A percentile compares a stretch with the other conserved stretches of the same genome.
Evolutionary conservation across 1,140 invertebrate genomes (phyloP).

Genomic region (Brachystomella parvula): DNA sequence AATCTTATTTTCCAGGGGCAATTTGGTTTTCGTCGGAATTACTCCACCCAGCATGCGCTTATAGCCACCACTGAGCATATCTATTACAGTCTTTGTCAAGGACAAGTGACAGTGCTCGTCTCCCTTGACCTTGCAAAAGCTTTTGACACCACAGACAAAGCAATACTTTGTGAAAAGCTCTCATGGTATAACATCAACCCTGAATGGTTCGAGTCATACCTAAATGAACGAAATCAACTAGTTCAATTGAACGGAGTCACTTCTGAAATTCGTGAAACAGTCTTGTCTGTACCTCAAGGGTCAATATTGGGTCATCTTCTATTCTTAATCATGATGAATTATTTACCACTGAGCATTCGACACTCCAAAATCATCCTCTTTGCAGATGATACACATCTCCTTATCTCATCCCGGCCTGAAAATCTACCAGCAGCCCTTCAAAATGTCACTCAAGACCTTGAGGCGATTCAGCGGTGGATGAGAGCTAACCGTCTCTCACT

Average conservation of each 20-base stretch:
- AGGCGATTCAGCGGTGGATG: neutral
- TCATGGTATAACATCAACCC: slow-evolving; percentile 13
- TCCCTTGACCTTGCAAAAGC: slow-evolving; percentile 44
- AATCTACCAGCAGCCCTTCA: neutral
- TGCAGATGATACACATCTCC: slow-evolving; percentile 3
- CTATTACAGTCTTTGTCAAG: slow-evolving; percentile 39
- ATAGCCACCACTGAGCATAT: slow-evolving; percentile 41
- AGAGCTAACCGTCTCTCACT: neutral
- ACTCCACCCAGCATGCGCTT: slow-evolving; percentile 42
- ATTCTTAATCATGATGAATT: neutral
- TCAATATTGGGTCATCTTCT: neutral
- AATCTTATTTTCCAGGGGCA: slow-evolving; percentile 34
- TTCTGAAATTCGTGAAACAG: neutral
- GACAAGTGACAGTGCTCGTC: slow-evolving; percentile 37
- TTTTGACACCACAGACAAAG: slow-evolving; percentile 43
- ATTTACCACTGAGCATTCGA: neutral
- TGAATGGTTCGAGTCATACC: neutral
- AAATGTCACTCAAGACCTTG: neutral
- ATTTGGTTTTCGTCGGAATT: slow-evolving; percentile 42
- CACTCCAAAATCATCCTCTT: neutral
- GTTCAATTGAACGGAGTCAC: neutral
- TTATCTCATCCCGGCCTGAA: neutral
- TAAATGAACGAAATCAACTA: neutral
- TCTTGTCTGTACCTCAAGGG: neutral
- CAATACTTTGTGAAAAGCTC: slow-evolving; percentile 42